Base-by-base conservation (phyloP, 2,797 vertebrate species). In the Rhinichthys osculus region DNA sequence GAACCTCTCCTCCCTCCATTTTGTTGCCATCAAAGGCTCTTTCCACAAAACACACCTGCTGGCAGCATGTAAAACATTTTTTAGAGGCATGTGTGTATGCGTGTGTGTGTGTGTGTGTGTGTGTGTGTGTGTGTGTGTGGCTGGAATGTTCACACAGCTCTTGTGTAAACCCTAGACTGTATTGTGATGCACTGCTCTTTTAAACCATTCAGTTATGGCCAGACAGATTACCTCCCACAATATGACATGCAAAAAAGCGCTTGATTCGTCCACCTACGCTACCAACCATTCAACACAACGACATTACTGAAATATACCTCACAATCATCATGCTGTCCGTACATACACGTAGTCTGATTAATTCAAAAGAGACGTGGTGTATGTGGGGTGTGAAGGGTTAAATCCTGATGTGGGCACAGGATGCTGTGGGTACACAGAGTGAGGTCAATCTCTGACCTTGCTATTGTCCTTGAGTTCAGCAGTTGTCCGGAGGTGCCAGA, bases 21-120 rank as follows among this genome's bases (percentile, higher is more conserved):
- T 92, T 90, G 90, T 83, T 91, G 87, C 78, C 90, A 91, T 91
- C 79, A 91, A 91, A 91, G 85, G 66, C 88, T 88, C 84, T 86
- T 84, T 90, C 81, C 83, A 92, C 72, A 88, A 85, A 80, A 77
- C 71, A 78, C 86, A 87, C 87, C 84, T 88, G 86, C 78, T 87
- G 87, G 72, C 87, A 74, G 74, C 69, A 17, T 82, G 74, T 79
- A 86, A 87, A 87, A 54, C 69, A 62, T 42, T 73, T 85, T 80
- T 78, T 81, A 72, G 73, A 83, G 72, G 81, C 35, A n/a, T 88
- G 79, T 42, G 67, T 44, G 38, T 82, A 66, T 47, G 69, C 82
- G 10, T 64, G 47, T 33, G 47, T 73, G 79, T 35, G 70, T 21
- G 70, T 80, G 54, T 67, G 62, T 42, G 67, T 44, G 38, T 82